Conservation (phyloP, 2,888 invertebrate species). For the Dermolepida albohirtum region DNA sequence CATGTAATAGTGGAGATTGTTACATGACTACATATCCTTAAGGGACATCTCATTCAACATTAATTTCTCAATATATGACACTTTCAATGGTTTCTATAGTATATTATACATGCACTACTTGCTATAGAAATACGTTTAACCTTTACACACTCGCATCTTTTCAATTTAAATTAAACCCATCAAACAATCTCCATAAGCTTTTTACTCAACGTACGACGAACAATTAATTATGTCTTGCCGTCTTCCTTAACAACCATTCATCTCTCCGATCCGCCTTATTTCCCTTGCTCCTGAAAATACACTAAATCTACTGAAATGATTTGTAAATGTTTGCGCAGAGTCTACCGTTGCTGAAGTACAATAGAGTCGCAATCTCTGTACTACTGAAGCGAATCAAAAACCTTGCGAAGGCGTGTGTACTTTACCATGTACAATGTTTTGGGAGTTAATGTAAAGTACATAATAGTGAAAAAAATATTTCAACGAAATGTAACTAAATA, state of each 20-base stretch:
- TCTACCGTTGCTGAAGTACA: no score
- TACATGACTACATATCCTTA: no score
- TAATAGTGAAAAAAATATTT: no score
- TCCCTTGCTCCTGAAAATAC: neutral
- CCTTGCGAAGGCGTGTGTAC: neutral
- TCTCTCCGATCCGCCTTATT: neutral
- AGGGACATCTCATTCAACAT: no score
- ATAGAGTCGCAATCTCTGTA: neutral
- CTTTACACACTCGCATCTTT: neutral
- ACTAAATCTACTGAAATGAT: conserved; percentile 22
- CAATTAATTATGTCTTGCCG: conserved; percentile 16
- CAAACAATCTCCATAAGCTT: conserved; percentile 24
- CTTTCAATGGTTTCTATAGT: no score
- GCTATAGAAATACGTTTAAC: no score
- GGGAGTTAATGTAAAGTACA: no score
- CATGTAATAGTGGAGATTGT: no score
- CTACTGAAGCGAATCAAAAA: neutral
- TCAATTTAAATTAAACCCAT: conserved; percentile 14
- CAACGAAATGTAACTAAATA: no score
- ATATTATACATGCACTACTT: no score
- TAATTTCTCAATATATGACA: no score
- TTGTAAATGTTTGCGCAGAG: conserved; percentile 10
- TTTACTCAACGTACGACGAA: conserved; percentile 23
- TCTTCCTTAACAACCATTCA: neutral
- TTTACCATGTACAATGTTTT: neutral